Evolutionary conservation across 2,113 vertebrate genomes (phyloP), one percentile per base, ranked within the genome.

Genomic region (Tretioscincus oriximinensis): DNA sequence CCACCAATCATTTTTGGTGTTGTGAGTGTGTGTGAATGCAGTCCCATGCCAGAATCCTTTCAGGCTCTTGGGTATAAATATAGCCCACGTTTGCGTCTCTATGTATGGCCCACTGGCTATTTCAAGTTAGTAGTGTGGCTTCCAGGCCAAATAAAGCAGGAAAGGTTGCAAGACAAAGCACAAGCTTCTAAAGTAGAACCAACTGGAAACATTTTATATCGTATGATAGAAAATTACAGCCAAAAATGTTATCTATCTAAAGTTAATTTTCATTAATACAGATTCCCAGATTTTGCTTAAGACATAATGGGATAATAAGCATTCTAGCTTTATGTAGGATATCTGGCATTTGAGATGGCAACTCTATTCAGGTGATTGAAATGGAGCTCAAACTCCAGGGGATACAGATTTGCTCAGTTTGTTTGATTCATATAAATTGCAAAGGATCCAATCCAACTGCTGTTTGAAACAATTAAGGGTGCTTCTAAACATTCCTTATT

Each of bases 191-290:
- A 51, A 51, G 14, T 51, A 51, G 14, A 4, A 2, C 14, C 54
- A 58, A 18, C 4, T 14, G 14, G 54, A 58, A 58, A 58, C 54
- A 58, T 58, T 58, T 58, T 58, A 58, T 58, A 58, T 58, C 18
- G 14, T 5, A 58, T 18, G 18, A 58, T 58, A 58, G 16, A n/a
- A 54, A 14, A 14, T 12, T 54, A 51, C 49, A 51, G 49, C 49
- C 49, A 51, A 51, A 51, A 11, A 51, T 7, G 14, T 71, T 49
- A 1, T 41, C 21, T 66, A 64, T 41, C 63, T 9, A 54, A 7
- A 29, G 11, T 21, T 73, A 81, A 41, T 85, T 2, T 2, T 73
- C 45, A 80, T 85, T 28, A 73, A 78, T 82, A 54, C 24, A 76
- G 72, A 77, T 7, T 65, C 21, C 18, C 16, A n/a, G 4, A 73